These are phyloP conservation scores for Ageneiosus marmoratus DNA, from an alignment of 2,113 vertebrate species.

Conservation along the genomic window DNA sequence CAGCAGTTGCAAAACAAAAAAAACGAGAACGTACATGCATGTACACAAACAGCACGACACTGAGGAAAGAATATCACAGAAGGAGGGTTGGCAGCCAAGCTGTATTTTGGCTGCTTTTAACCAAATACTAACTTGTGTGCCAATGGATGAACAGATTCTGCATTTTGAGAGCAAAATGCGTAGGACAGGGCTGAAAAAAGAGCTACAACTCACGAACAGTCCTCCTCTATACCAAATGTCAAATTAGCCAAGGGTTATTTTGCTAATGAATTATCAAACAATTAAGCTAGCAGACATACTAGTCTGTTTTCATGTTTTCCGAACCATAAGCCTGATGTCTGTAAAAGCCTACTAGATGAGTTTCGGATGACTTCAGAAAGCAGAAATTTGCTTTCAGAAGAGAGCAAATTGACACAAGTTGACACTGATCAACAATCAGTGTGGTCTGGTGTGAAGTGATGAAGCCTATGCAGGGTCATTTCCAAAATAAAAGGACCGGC, in stretches of 20 bases:
- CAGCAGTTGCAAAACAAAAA: conserved; percentile 17
- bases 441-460: not conserved
- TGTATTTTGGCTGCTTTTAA: not conserved
- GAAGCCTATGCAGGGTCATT: not conserved
- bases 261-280: conserved; percentile 4
- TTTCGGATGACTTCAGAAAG: not conserved
- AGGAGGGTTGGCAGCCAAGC: conserved; percentile 8
- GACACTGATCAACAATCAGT: too few relatives aligned
- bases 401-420: too few relatives aligned
- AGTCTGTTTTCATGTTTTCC: not conserved
- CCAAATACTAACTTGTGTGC: conserved; percentile 1
- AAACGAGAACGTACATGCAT: not conserved
- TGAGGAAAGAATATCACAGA: conserved; percentile 37
- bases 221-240: conserved; percentile 16
- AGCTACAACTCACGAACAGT: not conserved
- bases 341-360: not conserved
- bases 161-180: not conserved
- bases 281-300: not conserved
- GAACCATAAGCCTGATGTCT: too few relatives aligned
- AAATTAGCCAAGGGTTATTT: not conserved
- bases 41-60: conserved; percentile 6
- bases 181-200: conserved; percentile 19
- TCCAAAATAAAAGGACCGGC: not conserved
- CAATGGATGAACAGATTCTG: conserved; percentile 6
- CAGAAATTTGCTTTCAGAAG: not conserved